Evolutionary conservation across 2,888 invertebrate genomes (phyloP), one percentile per base, ranked within the genome.

Genomic region (Maniola hyperantus): DNA sequence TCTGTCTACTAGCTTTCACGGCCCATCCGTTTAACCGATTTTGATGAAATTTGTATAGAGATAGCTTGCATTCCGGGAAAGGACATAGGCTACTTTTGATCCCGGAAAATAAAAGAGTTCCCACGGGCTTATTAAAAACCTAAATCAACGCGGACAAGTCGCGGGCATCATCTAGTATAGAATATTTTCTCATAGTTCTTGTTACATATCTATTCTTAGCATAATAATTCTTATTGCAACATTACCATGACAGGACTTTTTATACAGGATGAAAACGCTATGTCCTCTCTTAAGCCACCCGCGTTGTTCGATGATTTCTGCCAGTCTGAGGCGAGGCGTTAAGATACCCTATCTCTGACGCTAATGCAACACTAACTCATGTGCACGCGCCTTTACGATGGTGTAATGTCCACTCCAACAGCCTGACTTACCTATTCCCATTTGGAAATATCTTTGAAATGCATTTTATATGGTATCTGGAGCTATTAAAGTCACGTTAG

Each of bases 281-380:
- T 26, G 20, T 51, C 50, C 1, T 51, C 39, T 20, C 18, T 1
- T 5, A 1, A 13, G 42, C 0, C 2, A 0, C 13, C 4, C 15
- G 57, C 20, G 57, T 42, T 13, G 13, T 13, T 57, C 59, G 5
- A 46, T 33, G 33, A 68, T 70, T 68, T 81, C 85, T 81, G 77
- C 77, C 78, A 77, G 77, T 68, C 75, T 71, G 72, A 76, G 72
- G 72, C 74, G 71, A 79, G 80, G 83, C 87, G 87, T 88, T 89
- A 83, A 88, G 91, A 91, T 91, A 89, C 79, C 80, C 79, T 91
- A 91, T 91, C 91, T 78, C 64, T 67, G 80, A 77, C 81, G 83
- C 91, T 91, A 91, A 91, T 90, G 90, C 87, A 90, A 79, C 77
- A 78, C 82, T 91, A 90, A 89, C 77, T 91, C 91, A 90, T 88